Evolutionary conservation across 1,140 invertebrate genomes (phyloP).

Genomic region (Drosophila baimaii): DNA sequence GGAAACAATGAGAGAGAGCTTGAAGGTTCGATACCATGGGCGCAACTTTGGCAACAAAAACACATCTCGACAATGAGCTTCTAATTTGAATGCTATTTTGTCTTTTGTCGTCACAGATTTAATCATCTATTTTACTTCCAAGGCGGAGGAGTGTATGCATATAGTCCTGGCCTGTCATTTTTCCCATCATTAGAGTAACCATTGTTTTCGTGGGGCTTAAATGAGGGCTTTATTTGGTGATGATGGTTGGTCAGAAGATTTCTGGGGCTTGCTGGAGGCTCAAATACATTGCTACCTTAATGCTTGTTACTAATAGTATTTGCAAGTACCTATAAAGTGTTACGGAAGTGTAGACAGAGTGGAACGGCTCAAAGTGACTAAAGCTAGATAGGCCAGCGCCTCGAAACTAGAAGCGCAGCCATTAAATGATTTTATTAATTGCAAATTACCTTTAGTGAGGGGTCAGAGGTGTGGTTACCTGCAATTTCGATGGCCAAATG

Average conservation of each 20-base stretch:
- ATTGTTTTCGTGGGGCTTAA: conserved; percentile 65
- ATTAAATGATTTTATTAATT: no score
- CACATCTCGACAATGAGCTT: conserved; percentile 72
- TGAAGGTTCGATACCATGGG: conserved; percentile 28
- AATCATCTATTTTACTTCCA: conserved; percentile 64
- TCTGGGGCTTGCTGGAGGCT: no score
- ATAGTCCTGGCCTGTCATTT: conserved; percentile 23
- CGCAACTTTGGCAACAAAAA: conserved; percentile 75
- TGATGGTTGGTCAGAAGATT: conserved; percentile 5
- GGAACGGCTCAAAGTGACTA: background rate
- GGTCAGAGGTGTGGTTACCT: conserved; percentile 1
- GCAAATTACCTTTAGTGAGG: background rate
- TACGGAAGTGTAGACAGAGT: no score
- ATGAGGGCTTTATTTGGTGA: conserved; percentile 40
- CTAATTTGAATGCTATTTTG: conserved; percentile 82
- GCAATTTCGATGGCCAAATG: conserved; percentile 14
- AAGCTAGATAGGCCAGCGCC: background rate
- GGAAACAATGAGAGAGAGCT: conserved; percentile 54
- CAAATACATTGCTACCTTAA: no score
- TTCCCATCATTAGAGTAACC: conserved; percentile 74
- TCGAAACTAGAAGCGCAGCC: background rate
- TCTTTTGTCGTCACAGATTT: conserved; percentile 75
- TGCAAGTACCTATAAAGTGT: no score
- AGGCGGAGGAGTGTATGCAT: conserved; percentile 9
- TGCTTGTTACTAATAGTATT: background rate